These are phyloP conservation scores for Actinia tenebrosa DNA, from an alignment of 64 coral and sea anemone genomes.

Conservation along the genomic window DNA sequence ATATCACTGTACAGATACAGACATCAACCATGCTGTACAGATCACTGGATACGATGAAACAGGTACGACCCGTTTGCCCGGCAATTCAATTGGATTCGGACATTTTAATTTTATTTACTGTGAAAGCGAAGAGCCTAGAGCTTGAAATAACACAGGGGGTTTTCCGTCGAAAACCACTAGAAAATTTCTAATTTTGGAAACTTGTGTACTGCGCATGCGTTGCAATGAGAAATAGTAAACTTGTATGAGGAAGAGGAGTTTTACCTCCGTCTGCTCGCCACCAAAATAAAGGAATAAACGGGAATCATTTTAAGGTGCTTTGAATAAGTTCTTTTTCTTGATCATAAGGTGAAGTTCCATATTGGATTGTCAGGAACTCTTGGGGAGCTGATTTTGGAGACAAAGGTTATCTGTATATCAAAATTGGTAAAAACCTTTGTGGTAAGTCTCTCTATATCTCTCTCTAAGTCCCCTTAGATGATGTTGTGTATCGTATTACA, in stretches of 20 bases:
- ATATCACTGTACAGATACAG: constrained; percentile 77
- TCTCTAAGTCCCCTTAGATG: no score
- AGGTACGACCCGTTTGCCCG: constrained; percentile 33
- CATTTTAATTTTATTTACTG: background rate
- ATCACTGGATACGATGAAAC: constrained; percentile 85
- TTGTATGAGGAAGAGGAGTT: no score
- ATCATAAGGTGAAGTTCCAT: constrained; percentile 44
- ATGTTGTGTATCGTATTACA: background rate
- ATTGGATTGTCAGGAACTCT: constrained; percentile 93
- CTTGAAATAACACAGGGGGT: no score
- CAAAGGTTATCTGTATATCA: constrained; percentile 75
- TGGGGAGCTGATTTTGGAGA: constrained; percentile 82
- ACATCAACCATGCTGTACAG: constrained; percentile 91
- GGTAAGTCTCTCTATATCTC: constrained; percentile 39
- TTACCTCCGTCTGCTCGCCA: no score
- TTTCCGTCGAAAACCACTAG: no score
- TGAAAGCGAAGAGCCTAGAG: no score
- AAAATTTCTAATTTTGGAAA: no score
- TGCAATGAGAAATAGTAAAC: no score
- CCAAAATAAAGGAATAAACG: no score
- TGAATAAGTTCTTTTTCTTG: background rate
- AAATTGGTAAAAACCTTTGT: constrained; percentile 73
- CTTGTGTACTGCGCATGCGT: no score
- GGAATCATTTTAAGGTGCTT: no score
- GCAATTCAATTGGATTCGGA: background rate